A percentile compares a stretch with the other conserved stretches of the same genome.
phyloP scores from a whole-genome alignment of 2,113 vertebrate genomes.

The Pomatorhinus ruficollis region DNA sequence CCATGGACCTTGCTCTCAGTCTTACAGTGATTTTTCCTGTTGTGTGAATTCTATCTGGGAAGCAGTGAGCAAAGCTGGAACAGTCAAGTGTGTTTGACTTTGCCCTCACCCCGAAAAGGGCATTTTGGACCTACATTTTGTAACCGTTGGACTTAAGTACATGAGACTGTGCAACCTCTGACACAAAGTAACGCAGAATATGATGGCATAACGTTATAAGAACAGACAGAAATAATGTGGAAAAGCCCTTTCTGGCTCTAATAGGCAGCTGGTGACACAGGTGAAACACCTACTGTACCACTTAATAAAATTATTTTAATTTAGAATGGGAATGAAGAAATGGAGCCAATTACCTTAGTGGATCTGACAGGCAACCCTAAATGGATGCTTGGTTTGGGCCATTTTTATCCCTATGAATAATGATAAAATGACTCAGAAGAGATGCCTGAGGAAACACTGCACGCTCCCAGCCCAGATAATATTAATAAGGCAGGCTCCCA shows the following conservation, averaged over 20 bases:
- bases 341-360: slow-evolving; percentile 52
- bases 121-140: slow-evolving; percentile 5
- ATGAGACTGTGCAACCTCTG: not conserved
- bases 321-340: slow-evolving; percentile 65
- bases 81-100: slow-evolving; percentile 31
- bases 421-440: slow-evolving; percentile 63
- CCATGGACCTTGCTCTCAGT: not conserved
- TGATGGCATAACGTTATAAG: slow-evolving; percentile 44
- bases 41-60: not conserved
- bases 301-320: slow-evolving; percentile 70
- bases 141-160: slow-evolving; percentile 2
- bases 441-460: slow-evolving; percentile 52
- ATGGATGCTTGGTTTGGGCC: slow-evolving; percentile 25
- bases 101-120: not conserved
- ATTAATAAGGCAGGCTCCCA: slow-evolving; percentile 55
- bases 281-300: slow-evolving; percentile 51
- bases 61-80: not conserved
- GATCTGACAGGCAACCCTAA: slow-evolving; percentile 62
- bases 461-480: slow-evolving; percentile 3
- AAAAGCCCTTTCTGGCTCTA: slow-evolving; percentile 63
- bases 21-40: not conserved
- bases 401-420: slow-evolving; percentile 58
- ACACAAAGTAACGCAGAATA: not conserved
- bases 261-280: slow-evolving; percentile 56
- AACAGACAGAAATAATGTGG: slow-evolving; percentile 51